Percentiles rank a stretch among this genome's conserved stretches.
phyloP scores from a whole-genome alignment of 2,797 vertebrate genomes.

The Hephaestus fuliginosus region DNA sequence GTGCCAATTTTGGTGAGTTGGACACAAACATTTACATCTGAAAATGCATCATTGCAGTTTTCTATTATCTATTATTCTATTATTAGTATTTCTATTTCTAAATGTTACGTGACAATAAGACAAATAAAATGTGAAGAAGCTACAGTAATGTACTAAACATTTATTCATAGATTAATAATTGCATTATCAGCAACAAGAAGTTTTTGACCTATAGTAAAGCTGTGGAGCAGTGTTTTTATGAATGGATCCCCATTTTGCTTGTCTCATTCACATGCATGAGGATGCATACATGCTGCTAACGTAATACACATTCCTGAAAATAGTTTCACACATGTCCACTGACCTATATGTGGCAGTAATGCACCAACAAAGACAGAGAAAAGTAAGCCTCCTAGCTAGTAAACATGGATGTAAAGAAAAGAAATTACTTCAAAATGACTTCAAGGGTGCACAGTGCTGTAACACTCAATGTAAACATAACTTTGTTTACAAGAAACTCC shows the following conservation, averaged over 20 bases:
- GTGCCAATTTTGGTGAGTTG: conserved; percentile 17
- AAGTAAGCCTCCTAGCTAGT: neutral
- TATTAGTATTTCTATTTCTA: too few species aligned
- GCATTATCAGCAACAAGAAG: neutral
- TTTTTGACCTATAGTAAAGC: neutral
- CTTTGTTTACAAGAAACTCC: neutral
- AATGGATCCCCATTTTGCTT: neutral
- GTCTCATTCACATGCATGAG: too few species aligned
- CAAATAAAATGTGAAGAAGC: neutral
- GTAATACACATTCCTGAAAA: neutral
- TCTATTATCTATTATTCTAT: too few species aligned
- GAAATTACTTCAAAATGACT: too few species aligned
- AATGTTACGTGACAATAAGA: neutral
- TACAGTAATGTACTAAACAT: neutral
- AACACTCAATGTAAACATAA: neutral
- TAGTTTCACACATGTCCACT: neutral
- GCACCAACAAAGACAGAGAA: neutral
- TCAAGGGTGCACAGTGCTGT: neutral
- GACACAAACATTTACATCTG: conserved; percentile 14
- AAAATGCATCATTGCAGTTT: conserved; percentile 24
- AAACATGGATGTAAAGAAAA: neutral
- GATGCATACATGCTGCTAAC: neutral
- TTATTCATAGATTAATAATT: neutral
- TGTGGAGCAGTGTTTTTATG: neutral
- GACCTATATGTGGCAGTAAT: neutral